phyloP scores from a whole-genome alignment of 2,888 invertebrate genomes.

The Sericinus montela region DNA sequence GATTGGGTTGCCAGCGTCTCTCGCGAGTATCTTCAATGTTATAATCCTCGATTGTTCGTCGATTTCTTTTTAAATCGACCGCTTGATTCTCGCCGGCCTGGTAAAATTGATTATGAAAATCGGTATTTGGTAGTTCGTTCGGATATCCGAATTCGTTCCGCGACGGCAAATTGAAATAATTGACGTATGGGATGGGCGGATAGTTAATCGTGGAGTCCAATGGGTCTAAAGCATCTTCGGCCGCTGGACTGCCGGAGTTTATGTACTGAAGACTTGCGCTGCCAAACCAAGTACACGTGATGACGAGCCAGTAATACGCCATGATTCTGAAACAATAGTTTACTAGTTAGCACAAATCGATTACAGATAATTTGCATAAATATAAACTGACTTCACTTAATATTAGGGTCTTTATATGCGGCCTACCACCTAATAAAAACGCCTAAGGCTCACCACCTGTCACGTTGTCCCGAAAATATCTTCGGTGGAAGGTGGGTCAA shows the following conservation, averaged over 20 bases:
- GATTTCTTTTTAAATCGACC: constrained; percentile 24
- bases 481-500: no score
- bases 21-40: constrained; percentile 27
- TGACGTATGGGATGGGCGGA: constrained; percentile 41
- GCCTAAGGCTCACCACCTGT: no score
- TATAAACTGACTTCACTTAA: no score
- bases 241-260: constrained; percentile 40
- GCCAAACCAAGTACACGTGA: constrained; percentile 58
- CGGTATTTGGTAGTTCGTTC: constrained; percentile 27
- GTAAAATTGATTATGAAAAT: constrained; percentile 30
- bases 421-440: no score
- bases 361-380: no score
- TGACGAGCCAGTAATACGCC: constrained; percentile 59
- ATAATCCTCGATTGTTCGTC: constrained; percentile 10
- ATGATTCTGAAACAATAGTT: constrained; percentile 54
- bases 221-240: constrained; percentile 39
- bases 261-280: constrained; percentile 61
- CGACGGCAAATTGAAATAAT: constrained; percentile 43
- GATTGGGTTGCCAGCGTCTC: constrained; percentile 44
- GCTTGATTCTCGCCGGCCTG: constrained; percentile 29
- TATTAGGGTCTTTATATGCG: no score
- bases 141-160: constrained; percentile 33
- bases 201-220: constrained; percentile 38
- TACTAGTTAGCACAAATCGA: not conserved
- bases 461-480: no score